phyloP scores from a whole-genome alignment of 2,797 vertebrate genomes.

The Macropodus opercularis region DNA sequence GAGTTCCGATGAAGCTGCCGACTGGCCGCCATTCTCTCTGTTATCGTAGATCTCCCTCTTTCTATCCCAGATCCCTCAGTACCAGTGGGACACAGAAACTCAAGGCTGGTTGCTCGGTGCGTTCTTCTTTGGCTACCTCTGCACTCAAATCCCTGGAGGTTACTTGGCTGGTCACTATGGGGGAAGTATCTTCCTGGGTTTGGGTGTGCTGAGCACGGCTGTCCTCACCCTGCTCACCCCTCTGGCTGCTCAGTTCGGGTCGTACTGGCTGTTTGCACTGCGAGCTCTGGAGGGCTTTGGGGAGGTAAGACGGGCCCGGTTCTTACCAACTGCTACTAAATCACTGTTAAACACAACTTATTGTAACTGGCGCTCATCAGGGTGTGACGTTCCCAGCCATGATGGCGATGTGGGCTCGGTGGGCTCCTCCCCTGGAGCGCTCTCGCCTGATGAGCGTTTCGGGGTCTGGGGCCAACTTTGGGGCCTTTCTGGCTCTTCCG shows the following conservation, averaged over 20 bases:
- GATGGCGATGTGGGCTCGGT: constrained; percentile 91
- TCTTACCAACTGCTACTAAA: too few relatives aligned
- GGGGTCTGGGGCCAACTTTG: constrained; percentile 83
- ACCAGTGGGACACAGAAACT: constrained; percentile 82
- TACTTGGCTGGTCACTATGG: constrained; percentile 85
- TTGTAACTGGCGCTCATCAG: constrained; percentile 52
- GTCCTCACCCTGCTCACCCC: constrained; percentile 86
- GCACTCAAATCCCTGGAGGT: constrained; percentile 86
- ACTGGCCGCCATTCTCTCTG: neutral
- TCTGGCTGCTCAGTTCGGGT: constrained; percentile 78
- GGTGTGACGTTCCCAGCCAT: constrained; percentile 88
- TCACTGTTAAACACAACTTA: too few relatives aligned
- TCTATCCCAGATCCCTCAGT: constrained; percentile 76
- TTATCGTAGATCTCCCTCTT: neutral
- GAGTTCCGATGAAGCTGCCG: too few relatives aligned
- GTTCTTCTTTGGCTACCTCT: constrained; percentile 88
- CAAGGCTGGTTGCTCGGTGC: constrained; percentile 88
- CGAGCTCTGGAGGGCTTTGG: constrained; percentile 86
- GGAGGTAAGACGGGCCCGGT: constrained; percentile 75
- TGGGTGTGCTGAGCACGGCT: constrained; percentile 83
- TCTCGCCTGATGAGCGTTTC: constrained; percentile 85
- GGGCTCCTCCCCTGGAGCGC: constrained; percentile 88
- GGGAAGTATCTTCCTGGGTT: constrained; percentile 83
- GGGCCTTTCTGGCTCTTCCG: constrained; percentile 85
- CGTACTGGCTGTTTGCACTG: constrained; percentile 81